These are phyloP conservation scores for Perccottus glenii DNA, from an alignment of 2,113 vertebrate genomes.

Conservation along the genomic window DNA sequence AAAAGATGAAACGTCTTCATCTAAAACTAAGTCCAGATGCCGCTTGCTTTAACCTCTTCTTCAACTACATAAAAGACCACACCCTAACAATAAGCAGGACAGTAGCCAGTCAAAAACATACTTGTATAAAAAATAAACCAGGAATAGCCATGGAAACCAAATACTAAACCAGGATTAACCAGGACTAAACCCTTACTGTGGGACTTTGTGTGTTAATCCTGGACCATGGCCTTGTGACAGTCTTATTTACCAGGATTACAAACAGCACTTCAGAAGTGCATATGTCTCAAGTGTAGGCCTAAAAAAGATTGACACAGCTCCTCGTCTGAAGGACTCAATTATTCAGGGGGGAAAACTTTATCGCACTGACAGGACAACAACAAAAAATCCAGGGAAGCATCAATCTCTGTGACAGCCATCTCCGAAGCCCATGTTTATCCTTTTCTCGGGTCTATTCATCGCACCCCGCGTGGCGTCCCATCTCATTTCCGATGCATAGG, in stretches of 20 bases:
- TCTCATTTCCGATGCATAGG: constrained; percentile 60
- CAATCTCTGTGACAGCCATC: constrained; percentile 56
- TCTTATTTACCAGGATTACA: constrained; percentile 31
- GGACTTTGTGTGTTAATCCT: too few species aligned
- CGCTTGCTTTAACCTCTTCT: too few species aligned
- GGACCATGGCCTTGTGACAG: neutral
- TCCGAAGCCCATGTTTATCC: constrained; percentile 47
- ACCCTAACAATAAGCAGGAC: too few species aligned
- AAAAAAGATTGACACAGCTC: constrained; percentile 40
- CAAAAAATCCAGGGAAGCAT: constrained; percentile 47
- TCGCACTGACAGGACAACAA: constrained; percentile 52
- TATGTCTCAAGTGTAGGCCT: constrained; percentile 18
- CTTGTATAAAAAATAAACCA: too few species aligned
- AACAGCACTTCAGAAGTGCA: constrained; percentile 26
- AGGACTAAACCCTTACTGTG: too few species aligned
- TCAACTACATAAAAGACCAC: too few species aligned
- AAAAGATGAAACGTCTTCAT: too few species aligned
- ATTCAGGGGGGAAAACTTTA: constrained; percentile 55
- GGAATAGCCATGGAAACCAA: too few species aligned
- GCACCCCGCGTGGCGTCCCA: constrained; percentile 23
- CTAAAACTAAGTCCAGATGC: too few species aligned
- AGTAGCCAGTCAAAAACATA: too few species aligned
- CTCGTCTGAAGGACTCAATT: constrained; percentile 52
- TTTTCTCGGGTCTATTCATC: constrained; percentile 29
- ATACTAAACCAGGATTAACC: too few species aligned